phyloP scores from a whole-genome alignment of 1,140 invertebrate genomes.

The Parapsyche elsis region DNA sequence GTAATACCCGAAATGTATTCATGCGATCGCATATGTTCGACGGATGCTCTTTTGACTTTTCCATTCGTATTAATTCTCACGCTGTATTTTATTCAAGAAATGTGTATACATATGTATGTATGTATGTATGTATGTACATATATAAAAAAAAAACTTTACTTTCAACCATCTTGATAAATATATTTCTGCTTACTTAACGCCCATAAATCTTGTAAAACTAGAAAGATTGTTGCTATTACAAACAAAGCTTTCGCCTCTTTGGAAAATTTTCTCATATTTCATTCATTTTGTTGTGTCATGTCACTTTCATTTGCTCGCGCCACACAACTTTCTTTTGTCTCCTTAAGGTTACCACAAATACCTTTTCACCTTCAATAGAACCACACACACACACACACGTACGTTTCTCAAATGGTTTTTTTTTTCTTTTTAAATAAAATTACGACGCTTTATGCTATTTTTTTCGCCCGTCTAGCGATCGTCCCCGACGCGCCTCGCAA shows the following conservation, averaged over 20 bases:
- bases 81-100: neutral
- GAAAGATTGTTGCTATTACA: conserved; percentile 42
- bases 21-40: no score
- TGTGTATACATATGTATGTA: neutral
- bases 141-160: conserved; percentile 26
- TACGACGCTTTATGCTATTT: neutral
- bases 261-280: conserved; percentile 46
- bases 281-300: conserved; percentile 43
- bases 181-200: conserved; percentile 47
- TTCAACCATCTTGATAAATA: conserved; percentile 45
- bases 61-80: neutral
- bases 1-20: no score
- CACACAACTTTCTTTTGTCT: conserved; percentile 32
- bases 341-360: conserved; percentile 17
- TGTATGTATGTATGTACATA: neutral
- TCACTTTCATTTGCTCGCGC: conserved; percentile 40
- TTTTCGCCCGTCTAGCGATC: neutral
- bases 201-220: conserved; percentile 44
- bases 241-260: conserved; percentile 39
- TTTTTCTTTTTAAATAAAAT: conserved; percentile 10
- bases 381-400: neutral
- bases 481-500: neutral
- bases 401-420: neutral
- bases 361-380: conserved; percentile 1
- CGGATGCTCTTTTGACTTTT: no score